Percentiles rank a stretch among this genome's conserved stretches.
These are phyloP conservation scores for Mallotus villosus DNA, from an alignment of 2,797 vertebrate species.

Conservation along the genomic window DNA sequence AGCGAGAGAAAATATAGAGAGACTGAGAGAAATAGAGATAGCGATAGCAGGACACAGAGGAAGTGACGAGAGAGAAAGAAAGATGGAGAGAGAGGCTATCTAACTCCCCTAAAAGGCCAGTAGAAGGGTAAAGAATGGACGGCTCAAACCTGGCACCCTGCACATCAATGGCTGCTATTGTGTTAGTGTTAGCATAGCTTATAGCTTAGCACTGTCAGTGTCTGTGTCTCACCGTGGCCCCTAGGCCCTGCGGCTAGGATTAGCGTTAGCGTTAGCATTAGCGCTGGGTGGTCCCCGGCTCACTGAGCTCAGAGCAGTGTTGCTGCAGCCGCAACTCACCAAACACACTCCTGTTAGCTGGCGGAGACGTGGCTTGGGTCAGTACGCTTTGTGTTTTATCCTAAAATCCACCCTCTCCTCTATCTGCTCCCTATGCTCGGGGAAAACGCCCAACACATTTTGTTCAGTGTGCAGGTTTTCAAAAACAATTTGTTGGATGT, in stretches of 20 bases:
- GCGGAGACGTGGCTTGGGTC: not conserved
- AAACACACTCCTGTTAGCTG: not conserved
- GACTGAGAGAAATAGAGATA: no score
- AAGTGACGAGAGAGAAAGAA: not conserved
- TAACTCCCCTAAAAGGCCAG: not conserved
- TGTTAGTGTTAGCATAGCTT: conserved; percentile 28
- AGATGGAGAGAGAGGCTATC: not conserved
- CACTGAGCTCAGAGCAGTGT: conserved; percentile 53
- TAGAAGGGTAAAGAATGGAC: not conserved
- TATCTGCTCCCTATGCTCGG: conserved; percentile 11
- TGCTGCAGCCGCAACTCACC: conserved; percentile 23
- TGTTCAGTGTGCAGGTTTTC: no score
- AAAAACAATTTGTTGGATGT: no score
- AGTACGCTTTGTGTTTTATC: not conserved
- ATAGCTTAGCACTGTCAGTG: conserved; percentile 36
- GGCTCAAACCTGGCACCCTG: not conserved
- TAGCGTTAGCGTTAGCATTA: conserved; percentile 58
- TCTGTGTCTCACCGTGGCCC: conserved; percentile 43
- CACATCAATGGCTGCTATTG: not conserved
- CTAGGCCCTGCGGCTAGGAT: conserved; percentile 1
- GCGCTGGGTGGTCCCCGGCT: conserved; percentile 65
- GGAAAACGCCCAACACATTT: conserved; percentile 15
- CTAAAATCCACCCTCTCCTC: not conserved
- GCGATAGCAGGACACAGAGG: no score
- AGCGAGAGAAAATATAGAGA: no score